Conservation (phyloP, 2,797 vertebrate species). For the Gymnopithys bicolor region DNA sequence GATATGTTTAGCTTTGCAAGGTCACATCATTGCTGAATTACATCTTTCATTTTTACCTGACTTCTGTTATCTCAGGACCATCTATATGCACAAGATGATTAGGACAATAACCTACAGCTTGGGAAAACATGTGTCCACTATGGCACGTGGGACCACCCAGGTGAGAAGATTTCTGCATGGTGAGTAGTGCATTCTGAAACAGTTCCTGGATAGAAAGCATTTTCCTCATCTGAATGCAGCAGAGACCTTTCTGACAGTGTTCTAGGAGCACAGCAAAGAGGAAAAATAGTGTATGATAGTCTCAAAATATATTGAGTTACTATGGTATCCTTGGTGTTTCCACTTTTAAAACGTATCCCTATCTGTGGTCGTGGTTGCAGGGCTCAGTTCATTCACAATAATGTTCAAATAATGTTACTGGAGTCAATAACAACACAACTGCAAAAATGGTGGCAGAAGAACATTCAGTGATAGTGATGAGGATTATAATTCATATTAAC, state of each 20-base stretch:
- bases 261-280: background rate
- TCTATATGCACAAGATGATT: background rate
- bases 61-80: background rate
- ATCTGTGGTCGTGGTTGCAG: background rate
- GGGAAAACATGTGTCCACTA: background rate
- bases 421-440: background rate
- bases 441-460: background rate
- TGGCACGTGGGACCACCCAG: background rate
- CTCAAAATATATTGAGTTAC: background rate
- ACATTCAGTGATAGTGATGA: background rate
- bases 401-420: background rate
- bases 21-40: background rate
- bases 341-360: background rate
- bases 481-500: background rate
- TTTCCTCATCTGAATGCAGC: background rate
- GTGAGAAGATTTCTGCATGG: slow-evolving; percentile 65
- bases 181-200: slow-evolving; percentile 46
- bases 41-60: background rate
- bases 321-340: background rate
- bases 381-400: background rate
- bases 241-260: background rate
- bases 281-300: background rate
- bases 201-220: background rate
- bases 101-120: background rate
- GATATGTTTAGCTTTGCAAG: background rate